Evolutionary conservation across 1,140 invertebrate genomes (phyloP).

Genomic region (Bombus waltoni): DNA sequence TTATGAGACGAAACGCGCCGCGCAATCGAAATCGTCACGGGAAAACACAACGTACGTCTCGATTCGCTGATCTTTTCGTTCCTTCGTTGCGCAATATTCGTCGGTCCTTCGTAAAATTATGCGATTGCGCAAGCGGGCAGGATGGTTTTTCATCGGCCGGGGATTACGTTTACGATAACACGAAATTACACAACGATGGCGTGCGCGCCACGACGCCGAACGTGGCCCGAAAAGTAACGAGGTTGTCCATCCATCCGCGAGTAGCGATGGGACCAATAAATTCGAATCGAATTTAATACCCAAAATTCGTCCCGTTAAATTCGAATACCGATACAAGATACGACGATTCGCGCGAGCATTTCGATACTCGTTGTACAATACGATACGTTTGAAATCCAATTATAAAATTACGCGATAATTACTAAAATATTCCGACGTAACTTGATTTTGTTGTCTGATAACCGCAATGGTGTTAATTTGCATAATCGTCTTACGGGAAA

Average conservation of each 20-base stretch:
- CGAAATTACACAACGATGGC: constrained; percentile 44
- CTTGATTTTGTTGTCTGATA: too few species aligned
- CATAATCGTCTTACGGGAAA: too few species aligned
- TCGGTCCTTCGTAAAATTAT: constrained; percentile 28
- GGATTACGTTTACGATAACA: constrained; percentile 45
- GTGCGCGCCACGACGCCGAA: background rate
- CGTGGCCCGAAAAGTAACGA: constrained; percentile 40
- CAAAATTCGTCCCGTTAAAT: too few species aligned
- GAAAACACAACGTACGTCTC: background rate
- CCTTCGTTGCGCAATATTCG: constrained; percentile 18
- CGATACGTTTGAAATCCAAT: too few species aligned
- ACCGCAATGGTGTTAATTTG: too few species aligned
- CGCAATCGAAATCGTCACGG: too few species aligned
- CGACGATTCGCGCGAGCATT: too few species aligned
- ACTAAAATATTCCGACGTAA: too few species aligned
- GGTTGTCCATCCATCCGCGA: background rate
- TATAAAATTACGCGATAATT: too few species aligned
- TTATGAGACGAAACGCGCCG: background rate
- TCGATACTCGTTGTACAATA: too few species aligned
- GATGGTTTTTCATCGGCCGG: constrained; percentile 1
- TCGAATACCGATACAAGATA: too few species aligned
- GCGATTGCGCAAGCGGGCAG: background rate
- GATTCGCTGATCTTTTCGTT: constrained; percentile 36
- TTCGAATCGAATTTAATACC: background rate
- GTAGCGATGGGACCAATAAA: background rate